Conservation (phyloP, 2,797 vertebrate genomes). For the Spheniscus humboldti region DNA sequence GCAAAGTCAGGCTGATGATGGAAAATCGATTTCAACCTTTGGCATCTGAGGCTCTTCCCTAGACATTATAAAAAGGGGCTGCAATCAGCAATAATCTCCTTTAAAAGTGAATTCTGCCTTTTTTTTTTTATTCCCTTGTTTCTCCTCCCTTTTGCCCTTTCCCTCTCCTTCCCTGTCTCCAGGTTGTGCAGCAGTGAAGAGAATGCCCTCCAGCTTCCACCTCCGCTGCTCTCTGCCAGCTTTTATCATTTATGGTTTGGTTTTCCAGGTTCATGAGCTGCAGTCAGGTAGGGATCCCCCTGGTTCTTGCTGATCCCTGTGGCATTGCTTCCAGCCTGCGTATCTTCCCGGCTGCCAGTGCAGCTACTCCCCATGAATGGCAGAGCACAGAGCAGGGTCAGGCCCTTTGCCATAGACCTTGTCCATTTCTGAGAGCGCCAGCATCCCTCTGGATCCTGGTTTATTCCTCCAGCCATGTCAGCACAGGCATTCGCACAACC, state of each 20-base stretch:
- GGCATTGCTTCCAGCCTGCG: background rate
- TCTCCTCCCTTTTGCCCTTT: background rate
- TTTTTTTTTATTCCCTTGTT: too few relatives aligned
- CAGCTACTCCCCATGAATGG: background rate
- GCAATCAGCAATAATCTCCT: too few relatives aligned
- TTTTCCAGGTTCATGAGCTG: background rate
- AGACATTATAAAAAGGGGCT: too few relatives aligned
- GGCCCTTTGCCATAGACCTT: background rate
- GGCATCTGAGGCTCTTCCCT: too few relatives aligned
- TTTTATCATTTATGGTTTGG: background rate
- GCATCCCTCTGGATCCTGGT: background rate
- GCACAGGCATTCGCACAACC: background rate
- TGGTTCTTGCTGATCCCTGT: background rate
- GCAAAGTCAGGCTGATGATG: too few relatives aligned
- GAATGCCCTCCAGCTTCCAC: background rate
- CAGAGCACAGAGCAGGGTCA: background rate
- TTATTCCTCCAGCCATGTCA: fast-evolving
- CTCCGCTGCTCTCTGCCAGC: background rate
- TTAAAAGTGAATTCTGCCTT: too few relatives aligned
- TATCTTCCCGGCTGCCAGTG: background rate
- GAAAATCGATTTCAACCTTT: too few relatives aligned
- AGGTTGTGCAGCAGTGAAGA: background rate
- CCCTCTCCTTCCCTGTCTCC: background rate
- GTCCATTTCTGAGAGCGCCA: background rate
- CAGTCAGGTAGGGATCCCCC: background rate